These are phyloP conservation scores for Bombus ignitus DNA, from an alignment of 1,140 invertebrate genomes.

Conservation along the genomic window DNA sequence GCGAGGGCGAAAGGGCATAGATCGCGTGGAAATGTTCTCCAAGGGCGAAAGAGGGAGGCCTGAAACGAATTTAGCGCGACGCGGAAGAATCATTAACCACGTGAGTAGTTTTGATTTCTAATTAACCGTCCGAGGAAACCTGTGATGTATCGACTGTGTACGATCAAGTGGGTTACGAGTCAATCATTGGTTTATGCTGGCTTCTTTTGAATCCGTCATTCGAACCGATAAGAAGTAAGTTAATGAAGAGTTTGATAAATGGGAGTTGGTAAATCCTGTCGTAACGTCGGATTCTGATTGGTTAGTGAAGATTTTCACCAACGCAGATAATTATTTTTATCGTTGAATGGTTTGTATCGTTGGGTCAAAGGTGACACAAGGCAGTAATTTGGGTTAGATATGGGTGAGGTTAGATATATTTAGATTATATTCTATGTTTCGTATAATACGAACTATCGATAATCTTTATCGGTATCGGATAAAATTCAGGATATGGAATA, in stretches of 20 bases:
- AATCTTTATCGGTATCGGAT: too few species aligned
- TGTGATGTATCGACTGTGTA: not conserved
- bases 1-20: conserved; percentile 34
- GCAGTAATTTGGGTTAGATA: not conserved
- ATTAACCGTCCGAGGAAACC: conserved; percentile 52
- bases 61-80: conserved; percentile 31
- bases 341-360: not conserved
- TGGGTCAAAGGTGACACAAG: not conserved
- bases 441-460: not conserved
- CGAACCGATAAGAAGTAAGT: not conserved
- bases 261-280: not conserved
- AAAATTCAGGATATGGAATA: too few species aligned
- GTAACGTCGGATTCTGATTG: not conserved
- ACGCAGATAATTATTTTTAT: not conserved
- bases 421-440: not conserved
- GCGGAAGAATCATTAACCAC: conserved; percentile 59
- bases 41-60: not conserved
- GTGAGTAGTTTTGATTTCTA: conserved; percentile 58
- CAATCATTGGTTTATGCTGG: conserved; percentile 39
- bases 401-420: not conserved
- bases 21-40: not conserved
- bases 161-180: conserved; percentile 59
- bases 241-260: conserved; percentile 26
- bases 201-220: not conserved
- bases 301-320: not conserved